A percentile compares a stretch with the other conserved stretches of the same genome.
Conservation (phyloP, 1,140 invertebrate species). For the Anastrepha ludens region DNA sequence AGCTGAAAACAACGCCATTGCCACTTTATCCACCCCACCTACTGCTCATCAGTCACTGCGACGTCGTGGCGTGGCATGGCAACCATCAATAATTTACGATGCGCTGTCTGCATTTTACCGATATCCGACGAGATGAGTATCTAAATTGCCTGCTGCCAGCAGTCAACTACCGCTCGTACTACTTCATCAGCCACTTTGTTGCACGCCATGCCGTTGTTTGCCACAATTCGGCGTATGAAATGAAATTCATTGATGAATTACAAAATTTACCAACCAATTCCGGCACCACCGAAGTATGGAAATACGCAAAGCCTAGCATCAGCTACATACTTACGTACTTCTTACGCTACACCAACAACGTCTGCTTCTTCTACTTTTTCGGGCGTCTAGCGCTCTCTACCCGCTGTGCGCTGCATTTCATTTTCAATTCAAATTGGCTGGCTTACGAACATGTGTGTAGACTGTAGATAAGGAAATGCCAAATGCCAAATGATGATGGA, state of each 20-base stretch:
- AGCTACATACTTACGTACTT: neutral
- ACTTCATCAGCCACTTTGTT: conserved; percentile 14
- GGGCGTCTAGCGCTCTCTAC: neutral
- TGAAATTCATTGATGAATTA: conserved; percentile 48
- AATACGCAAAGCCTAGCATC: neutral
- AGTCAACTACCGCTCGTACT: neutral
- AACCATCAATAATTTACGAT: conserved; percentile 45
- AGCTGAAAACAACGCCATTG: neutral
- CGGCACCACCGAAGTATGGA: neutral
- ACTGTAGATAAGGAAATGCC: conserved; percentile 26
- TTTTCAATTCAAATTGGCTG: conserved; percentile 37
- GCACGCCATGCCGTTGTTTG: conserved; percentile 29
- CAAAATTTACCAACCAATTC: neutral
- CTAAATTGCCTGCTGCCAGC: conserved; percentile 33
- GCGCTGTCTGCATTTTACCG: conserved; percentile 20
- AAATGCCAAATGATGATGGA: neutral
- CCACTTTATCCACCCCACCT: neutral
- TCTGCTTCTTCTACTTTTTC: neutral
- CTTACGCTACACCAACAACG: neutral
- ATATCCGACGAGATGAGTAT: conserved; percentile 42
- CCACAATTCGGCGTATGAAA: conserved; percentile 27
- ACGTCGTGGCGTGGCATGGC: neutral
- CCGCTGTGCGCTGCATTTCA: neutral
- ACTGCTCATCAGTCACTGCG: neutral
- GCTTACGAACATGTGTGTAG: conserved; percentile 7